Evolutionary conservation across 2,888 invertebrate genomes (phyloP), one percentile per base, ranked within the genome.

Genomic region (Cryptus viduatorius): DNA sequence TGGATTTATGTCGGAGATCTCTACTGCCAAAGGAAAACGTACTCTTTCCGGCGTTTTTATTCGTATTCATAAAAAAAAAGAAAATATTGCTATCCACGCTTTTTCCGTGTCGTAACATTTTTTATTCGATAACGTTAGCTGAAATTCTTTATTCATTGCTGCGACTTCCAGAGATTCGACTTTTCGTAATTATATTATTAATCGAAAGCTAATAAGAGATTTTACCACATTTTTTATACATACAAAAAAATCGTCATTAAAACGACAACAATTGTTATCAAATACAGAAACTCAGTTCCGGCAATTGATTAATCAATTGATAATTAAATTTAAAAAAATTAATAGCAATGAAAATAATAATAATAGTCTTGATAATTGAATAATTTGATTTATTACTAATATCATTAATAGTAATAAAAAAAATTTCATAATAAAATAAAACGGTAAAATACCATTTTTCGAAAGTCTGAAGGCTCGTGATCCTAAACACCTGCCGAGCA

Each of bases 1-100:
- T 64, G 68, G 48, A 84, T 84, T 84, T 84, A 84, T 84, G 73
- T 73, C 77, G 16, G 19, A 29, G 81, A 78, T 84, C 81, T 81
- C 48, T 56, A 68, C 48, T 59, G 61, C 73, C 69, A 42, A 78
- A 73, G 78, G 69, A 59, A 69, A 81, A 75, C 69, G 64, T 31
- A 53, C 37, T 71, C 78, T 56, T 50, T 78, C 50, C 8, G 16
- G 7, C 42, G 71, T n/a, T 84, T 81, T 81, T 78, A 75, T 78
- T 81, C 48, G 8, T 65, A 65, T 68, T 75, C 80, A 78, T 73
- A 81, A 81, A 80, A 64, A 81, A 64, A 24, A 14, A 46, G 44
- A 44, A 50, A 50, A 19, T 65, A 64, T 78, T 19, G 65, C 84
- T 69, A 44, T 72, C 44, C 42, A 24, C n/a, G 53, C 16, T 1